Conservation (phyloP, 2,797 vertebrate genomes). For the Eleutherodactylus coqui region DNA sequence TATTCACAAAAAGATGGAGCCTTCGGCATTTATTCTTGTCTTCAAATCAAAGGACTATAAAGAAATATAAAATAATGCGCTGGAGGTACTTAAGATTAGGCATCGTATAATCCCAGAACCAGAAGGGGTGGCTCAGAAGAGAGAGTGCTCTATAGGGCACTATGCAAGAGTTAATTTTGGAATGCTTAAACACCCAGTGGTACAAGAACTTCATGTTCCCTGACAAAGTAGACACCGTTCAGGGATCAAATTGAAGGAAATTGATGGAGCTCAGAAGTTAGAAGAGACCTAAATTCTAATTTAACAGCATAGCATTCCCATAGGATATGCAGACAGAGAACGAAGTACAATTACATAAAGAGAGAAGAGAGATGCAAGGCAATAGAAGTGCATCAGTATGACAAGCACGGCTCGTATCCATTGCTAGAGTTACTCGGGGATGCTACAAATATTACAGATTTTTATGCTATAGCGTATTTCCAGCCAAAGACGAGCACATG, state of each 20-base stretch:
- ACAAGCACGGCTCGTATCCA: not conserved
- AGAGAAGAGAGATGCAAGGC: not conserved
- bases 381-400: not conserved
- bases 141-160: not conserved
- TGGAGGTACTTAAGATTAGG: not conserved
- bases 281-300: conserved; percentile 29
- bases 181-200: not conserved
- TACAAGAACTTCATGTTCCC: not conserved
- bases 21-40: not conserved
- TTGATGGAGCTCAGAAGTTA: conserved; percentile 20
- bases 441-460: no score
- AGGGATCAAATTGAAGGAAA: not conserved
- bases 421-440: not conserved
- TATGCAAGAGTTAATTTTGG: not conserved
- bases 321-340: not conserved
- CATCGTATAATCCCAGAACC: not conserved
- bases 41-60: conserved; percentile 6
- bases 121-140: not conserved
- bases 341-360: not conserved
- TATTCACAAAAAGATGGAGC: not conserved
- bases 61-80: not conserved
- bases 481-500: not conserved
- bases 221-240: not conserved
- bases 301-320: not conserved
- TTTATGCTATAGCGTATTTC: not conserved